phyloP scores from a whole-genome alignment of 2,888 invertebrate genomes.

The Aricia artaxerxes region DNA sequence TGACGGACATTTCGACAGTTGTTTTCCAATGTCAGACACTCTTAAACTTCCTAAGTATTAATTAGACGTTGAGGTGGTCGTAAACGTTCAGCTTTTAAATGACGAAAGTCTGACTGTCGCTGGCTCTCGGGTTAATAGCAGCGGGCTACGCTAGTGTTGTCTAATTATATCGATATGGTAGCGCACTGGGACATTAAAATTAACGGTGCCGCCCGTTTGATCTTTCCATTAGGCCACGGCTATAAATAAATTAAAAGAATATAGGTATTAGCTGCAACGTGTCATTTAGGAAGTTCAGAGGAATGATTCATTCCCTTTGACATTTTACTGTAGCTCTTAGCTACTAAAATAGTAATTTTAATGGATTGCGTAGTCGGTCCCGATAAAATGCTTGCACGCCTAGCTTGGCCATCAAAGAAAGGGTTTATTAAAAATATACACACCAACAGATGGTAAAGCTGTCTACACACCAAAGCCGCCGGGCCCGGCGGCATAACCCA shows the following conservation, averaged over 20 bases:
- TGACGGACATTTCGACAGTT: too few relatives aligned
- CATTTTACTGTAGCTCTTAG: background rate
- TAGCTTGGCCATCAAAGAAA: background rate
- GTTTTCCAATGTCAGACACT: too few relatives aligned
- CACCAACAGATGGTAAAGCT: too few relatives aligned
- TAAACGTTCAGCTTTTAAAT: too few relatives aligned
- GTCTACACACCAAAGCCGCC: too few relatives aligned
- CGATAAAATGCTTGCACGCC: too few relatives aligned
- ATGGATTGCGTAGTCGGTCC: background rate
- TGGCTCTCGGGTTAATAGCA: conserved; percentile 43
- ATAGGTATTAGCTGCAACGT: conserved; percentile 11
- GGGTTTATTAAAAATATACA: background rate
- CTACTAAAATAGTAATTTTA: background rate
- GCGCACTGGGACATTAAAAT: conserved; percentile 77
- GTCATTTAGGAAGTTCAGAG: conserved; percentile 9
- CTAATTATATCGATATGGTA: conserved; percentile 74
- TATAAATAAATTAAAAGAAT: conserved; percentile 59
- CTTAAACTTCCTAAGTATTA: too few relatives aligned
- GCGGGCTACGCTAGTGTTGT: conserved; percentile 56
- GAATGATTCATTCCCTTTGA: conserved; percentile 7
- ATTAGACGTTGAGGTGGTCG: too few relatives aligned
- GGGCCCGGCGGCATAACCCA: too few relatives aligned
- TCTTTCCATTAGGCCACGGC: conserved; percentile 76
- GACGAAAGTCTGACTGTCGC: conserved; percentile 39
- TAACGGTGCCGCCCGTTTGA: conserved; percentile 75